These are phyloP conservation scores for Chrysoperla carnea DNA, from an alignment of 1,140 invertebrate species.

Conservation along the genomic window DNA sequence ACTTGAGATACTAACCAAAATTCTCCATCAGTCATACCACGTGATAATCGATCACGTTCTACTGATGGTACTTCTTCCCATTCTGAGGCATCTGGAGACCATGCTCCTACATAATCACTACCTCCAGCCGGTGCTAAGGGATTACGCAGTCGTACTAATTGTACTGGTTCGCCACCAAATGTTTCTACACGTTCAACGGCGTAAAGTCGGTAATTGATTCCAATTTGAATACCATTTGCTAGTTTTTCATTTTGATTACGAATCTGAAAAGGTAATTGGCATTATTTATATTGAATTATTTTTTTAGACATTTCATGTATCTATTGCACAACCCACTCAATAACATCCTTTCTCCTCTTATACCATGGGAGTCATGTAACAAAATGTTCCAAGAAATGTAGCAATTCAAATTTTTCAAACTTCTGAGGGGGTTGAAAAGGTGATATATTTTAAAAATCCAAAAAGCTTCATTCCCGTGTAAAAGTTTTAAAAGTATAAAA, in stretches of 20 bases:
- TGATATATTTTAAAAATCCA: too few species aligned
- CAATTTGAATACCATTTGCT: conserved; percentile 61
- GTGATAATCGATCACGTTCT: conserved; percentile 52
- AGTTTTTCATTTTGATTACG: conserved; percentile 50
- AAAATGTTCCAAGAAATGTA: too few species aligned
- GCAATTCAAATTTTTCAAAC: too few species aligned
- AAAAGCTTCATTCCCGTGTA: too few species aligned
- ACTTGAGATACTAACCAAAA: conserved; percentile 38
- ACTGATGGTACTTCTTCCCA: conserved; percentile 57
- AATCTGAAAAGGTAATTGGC: conserved; percentile 27
- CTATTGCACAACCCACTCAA: neutral
- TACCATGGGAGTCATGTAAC: too few species aligned
- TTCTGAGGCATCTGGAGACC: conserved; percentile 46
- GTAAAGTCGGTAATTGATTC: conserved; percentile 64
- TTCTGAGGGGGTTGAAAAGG: too few species aligned
- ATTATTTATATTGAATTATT: too few species aligned
- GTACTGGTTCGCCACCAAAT: conserved; percentile 50
- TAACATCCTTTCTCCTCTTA: too few species aligned
- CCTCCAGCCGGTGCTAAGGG: conserved; percentile 32
- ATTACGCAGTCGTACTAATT: conserved; percentile 53
- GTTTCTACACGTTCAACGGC: conserved; percentile 65
- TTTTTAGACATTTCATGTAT: neutral
- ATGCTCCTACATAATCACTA: conserved; percentile 51
- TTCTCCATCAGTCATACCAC: conserved; percentile 53
- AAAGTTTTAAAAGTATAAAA: too few species aligned